Evolutionary conservation across 2,888 invertebrate species (phyloP), one percentile per base, ranked within the genome.

Genomic region (Aspidapion aeneum): DNA sequence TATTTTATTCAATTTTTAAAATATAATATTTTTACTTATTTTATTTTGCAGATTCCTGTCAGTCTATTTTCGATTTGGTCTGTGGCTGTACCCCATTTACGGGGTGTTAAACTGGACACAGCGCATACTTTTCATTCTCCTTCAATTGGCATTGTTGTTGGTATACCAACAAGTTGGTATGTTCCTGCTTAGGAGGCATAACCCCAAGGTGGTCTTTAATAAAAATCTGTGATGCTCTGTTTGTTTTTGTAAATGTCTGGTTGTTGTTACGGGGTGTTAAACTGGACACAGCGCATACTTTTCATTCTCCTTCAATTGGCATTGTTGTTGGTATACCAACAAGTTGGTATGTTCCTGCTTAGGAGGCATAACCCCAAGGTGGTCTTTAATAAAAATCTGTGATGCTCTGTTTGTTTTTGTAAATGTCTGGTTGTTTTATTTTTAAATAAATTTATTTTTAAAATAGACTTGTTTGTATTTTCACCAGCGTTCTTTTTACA

Each of bases 41-140:
- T n/a, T n/a, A n/a, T n/a, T n/a, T n/a, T n/a, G n/a, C 71, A 77
- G 78, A 51, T 71, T 75, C 55, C 55, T 81, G 1, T 81, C 82
- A 78, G 80, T 84, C 59, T 82, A 81, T 74, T 81, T 82, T 72
- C 69, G 80, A 70, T 73, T 80, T 3, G 73, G 80, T 54, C 76
- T 83, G 21, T 83, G 84, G 84, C 71, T 85, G 1, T 84, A 85
- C 74, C 81, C 80, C 1, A 75, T 86, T 59, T 82, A 85, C 73
- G 81, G 81, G 35, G 72, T 82, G 63, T 78, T 86, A 79, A 81
- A 78, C 66, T 83, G 85, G 83, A 81, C 83, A 77, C 82, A 84
- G 62, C 59, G 68, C 56, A 49, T 67, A 17, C 19, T 62, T 5
- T 68, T 70, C 19, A 61, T 63, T 9, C 12, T 65, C 9, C 5